phyloP scores from a whole-genome alignment of 2,888 invertebrate species.

The Pardosa pseudoannulata region DNA sequence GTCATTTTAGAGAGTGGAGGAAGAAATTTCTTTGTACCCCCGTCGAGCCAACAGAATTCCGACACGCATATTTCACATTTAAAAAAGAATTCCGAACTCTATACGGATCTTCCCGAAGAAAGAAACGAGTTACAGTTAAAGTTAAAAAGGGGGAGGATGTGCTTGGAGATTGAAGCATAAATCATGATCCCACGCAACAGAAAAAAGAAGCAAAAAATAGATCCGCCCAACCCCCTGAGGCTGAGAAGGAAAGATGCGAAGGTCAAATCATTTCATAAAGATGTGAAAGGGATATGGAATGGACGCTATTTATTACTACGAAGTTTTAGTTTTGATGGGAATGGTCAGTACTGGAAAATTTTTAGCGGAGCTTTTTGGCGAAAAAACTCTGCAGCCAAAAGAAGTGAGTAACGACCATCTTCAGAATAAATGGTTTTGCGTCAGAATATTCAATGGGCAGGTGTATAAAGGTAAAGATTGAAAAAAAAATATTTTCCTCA shows the following conservation, averaged over 20 bases:
- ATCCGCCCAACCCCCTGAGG: conserved; percentile 66
- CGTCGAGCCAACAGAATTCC: conserved; percentile 43
- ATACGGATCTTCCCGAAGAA: conserved; percentile 54
- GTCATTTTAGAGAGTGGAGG: too few relatives aligned
- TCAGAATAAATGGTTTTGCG: too few relatives aligned
- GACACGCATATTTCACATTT: conserved; percentile 48
- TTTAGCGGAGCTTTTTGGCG: too few relatives aligned
- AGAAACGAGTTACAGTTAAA: conserved; percentile 53
- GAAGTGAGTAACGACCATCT: too few relatives aligned
- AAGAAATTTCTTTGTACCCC: neutral
- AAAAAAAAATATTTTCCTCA: too few relatives aligned
- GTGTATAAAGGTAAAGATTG: too few relatives aligned
- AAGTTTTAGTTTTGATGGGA: conserved; percentile 23
- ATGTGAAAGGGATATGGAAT: conserved; percentile 18
- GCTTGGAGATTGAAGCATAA: conserved; percentile 61
- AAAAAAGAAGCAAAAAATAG: conserved; percentile 42
- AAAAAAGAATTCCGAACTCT: conserved; percentile 38
- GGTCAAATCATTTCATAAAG: conserved; percentile 71
- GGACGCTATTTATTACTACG: neutral
- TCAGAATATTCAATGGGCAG: too few relatives aligned
- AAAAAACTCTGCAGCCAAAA: too few relatives aligned
- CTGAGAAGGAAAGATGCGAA: conserved; percentile 53
- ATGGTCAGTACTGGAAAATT: neutral
- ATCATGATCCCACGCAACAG: conserved; percentile 70
- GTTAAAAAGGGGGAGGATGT: conserved; percentile 23